Percentiles rank a stretch among this genome's conserved stretches.
Evolutionary conservation across 1,140 invertebrate species (phyloP).

Genomic region (Drosophila yakuba): DNA sequence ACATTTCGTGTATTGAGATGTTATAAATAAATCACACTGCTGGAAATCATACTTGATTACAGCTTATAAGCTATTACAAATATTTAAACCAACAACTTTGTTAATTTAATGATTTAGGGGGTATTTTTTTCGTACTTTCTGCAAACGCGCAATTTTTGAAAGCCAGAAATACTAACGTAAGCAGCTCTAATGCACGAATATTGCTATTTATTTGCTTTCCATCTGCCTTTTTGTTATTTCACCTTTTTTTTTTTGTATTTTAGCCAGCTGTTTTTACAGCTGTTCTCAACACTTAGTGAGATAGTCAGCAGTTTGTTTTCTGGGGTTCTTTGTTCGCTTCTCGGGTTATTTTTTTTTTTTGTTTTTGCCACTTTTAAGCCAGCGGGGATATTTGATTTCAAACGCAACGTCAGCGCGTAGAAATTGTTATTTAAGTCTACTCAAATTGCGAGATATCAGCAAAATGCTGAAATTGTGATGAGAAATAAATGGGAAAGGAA

Average conservation of each 20-base stretch:
- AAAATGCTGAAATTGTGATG: background rate
- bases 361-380: background rate
- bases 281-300: slow-evolving; percentile 39
- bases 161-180: background rate
- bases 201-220: slow-evolving; percentile 2
- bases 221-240: slow-evolving; percentile 1
- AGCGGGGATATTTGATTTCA: slow-evolving; percentile 19
- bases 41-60: too few species aligned
- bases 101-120: too few species aligned
- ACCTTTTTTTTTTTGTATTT: background rate
- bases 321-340: slow-evolving; percentile 3
- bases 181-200: background rate
- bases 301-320: slow-evolving; percentile 48
- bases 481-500: background rate
- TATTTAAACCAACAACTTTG: too few species aligned
- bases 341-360: background rate
- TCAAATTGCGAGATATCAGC: slow-evolving; percentile 49
- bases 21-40: too few species aligned
- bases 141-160: background rate
- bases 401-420: slow-evolving; percentile 12
- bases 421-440: slow-evolving; percentile 15
- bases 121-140: background rate
- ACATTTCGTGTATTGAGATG: too few species aligned
- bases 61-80: too few species aligned
- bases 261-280: slow-evolving; percentile 64